phyloP scores from a whole-genome alignment of 2,797 vertebrate species.

The Hylomyscus alleni region DNA sequence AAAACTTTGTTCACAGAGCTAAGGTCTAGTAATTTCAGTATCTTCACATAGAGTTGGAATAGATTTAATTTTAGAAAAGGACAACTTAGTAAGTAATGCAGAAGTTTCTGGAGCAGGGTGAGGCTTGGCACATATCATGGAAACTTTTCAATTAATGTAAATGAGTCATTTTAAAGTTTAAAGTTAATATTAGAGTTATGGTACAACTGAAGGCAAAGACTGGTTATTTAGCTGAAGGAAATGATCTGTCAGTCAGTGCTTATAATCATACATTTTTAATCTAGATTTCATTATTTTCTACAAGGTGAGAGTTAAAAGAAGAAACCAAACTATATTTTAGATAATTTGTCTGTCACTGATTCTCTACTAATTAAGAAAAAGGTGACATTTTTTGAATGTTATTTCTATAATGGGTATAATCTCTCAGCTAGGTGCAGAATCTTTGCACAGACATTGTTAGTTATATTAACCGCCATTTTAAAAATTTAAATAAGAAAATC shows the following conservation, averaged over 20 bases:
- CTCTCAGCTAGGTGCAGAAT: background rate
- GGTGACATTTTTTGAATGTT: background rate
- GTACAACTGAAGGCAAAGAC: background rate
- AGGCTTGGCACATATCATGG: background rate
- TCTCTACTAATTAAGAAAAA: background rate
- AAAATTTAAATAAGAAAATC: background rate
- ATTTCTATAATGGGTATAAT: constrained; percentile 3
- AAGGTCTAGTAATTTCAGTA: background rate
- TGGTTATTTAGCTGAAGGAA: background rate
- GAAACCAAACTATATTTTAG: background rate
- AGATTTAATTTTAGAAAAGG: background rate
- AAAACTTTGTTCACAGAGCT: background rate
- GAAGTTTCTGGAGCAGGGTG: background rate
- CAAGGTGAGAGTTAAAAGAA: background rate
- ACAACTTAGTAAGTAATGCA: background rate
- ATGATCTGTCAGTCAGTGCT: background rate
- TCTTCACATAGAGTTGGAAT: background rate
- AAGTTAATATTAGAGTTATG: background rate
- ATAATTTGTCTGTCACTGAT: background rate
- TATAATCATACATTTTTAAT: constrained; percentile 7
- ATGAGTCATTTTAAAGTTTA: background rate
- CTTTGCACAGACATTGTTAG: background rate
- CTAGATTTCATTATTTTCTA: background rate
- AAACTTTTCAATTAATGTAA: background rate
- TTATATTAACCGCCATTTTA: background rate